Evolutionary conservation across 2,797 vertebrate species (phyloP).

Genomic region (Rousettus madagascariensis): DNA sequence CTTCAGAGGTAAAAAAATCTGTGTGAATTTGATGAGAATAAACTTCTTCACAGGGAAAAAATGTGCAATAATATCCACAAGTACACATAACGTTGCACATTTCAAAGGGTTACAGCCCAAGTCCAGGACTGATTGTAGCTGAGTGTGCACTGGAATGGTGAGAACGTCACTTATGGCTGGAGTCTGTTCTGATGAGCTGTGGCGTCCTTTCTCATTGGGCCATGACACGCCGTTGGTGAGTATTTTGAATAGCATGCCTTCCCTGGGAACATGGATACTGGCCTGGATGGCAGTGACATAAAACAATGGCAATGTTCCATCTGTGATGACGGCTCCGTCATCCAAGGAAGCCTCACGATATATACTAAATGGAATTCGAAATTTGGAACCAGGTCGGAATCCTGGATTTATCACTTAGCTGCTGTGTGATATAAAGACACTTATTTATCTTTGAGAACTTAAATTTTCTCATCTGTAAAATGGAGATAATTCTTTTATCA

Average conservation of each 20-base stretch:
- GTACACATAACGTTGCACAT: background rate
- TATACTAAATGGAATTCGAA: background rate
- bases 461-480: background rate
- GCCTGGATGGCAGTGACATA: accelerated
- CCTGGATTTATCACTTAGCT: background rate
- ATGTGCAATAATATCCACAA: background rate
- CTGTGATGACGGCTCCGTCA: background rate
- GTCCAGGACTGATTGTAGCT: accelerated
- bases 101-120: background rate
- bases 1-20: background rate
- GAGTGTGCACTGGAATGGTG: accelerated
- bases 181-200: too few species aligned
- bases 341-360: background rate
- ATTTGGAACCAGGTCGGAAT: background rate
- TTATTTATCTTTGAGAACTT: background rate
- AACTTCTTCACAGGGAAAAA: background rate
- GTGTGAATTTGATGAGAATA: background rate
- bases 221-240: background rate
- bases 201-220: background rate
- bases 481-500: background rate
- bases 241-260: background rate
- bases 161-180: accelerated
- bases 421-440: background rate
- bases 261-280: background rate
- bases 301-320: accelerated